A percentile compares a stretch with the other conserved stretches of the same genome.
phyloP scores from a whole-genome alignment of 2,113 vertebrate species.

The human (Homo sapiens) region DNA sequence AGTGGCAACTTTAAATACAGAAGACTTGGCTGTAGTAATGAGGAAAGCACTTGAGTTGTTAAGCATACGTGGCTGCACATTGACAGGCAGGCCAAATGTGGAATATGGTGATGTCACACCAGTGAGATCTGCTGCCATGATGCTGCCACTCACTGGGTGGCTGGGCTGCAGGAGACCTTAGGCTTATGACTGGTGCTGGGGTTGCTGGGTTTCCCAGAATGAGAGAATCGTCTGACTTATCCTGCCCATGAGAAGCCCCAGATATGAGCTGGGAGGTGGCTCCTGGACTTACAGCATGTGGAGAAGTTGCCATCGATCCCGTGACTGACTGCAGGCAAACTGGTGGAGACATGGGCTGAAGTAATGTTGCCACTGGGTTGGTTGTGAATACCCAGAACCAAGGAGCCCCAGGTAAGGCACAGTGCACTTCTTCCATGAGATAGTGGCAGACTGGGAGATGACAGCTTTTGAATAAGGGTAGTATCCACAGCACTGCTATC shows the following conservation, averaged over 20 bases:
- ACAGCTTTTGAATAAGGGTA: background rate
- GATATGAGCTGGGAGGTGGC: background rate
- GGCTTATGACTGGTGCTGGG: background rate
- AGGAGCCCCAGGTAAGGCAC: background rate
- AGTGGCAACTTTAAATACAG: slow-evolving; percentile 71
- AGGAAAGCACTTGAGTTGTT: slow-evolving; percentile 14
- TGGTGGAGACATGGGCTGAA: slow-evolving; percentile 19
- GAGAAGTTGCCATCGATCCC: background rate
- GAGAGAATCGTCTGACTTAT: slow-evolving; percentile 48
- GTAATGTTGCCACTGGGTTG: background rate
- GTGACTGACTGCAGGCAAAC: slow-evolving; percentile 52
- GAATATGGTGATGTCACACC: slow-evolving; percentile 45
- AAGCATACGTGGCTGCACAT: slow-evolving; percentile 22
- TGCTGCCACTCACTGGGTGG: slow-evolving; percentile 80
- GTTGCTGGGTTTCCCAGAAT: slow-evolving; percentile 76
- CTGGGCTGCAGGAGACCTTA: background rate
- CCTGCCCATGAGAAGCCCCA: slow-evolving; percentile 38
- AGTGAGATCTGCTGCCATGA: slow-evolving; percentile 75
- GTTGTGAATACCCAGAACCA: background rate
- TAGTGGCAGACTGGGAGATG: background rate
- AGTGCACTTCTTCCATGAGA: background rate
- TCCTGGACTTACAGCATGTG: background rate
- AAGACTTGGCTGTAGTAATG: slow-evolving; percentile 59
- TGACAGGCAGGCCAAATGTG: slow-evolving; percentile 63
- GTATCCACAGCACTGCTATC: background rate